Evolutionary conservation across 2,888 invertebrate genomes (phyloP).

Genomic region (Miltochrista miniata): DNA sequence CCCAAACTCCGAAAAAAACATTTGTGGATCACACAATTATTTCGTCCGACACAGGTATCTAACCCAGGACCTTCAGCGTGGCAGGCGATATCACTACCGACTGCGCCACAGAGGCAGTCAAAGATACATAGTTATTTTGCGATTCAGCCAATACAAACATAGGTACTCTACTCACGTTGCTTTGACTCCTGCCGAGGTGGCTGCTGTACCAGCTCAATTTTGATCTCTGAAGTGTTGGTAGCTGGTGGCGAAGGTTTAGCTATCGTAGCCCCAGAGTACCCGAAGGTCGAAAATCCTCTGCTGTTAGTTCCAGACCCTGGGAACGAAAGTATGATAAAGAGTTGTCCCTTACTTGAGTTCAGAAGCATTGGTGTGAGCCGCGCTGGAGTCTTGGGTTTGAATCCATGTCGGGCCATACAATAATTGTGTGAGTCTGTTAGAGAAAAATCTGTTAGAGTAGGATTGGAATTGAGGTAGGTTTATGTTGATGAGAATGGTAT

Average conservation of each 20-base stretch:
- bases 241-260: conserved; percentile 67
- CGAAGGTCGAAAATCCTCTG: conserved; percentile 75
- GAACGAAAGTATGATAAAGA: conserved; percentile 7
- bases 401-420: conserved; percentile 10
- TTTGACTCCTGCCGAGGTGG: conserved; percentile 58
- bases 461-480: conserved; percentile 10
- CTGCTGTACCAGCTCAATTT: conserved; percentile 67
- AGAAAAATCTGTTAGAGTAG: conserved; percentile 18
- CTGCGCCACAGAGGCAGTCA: too few relatives aligned
- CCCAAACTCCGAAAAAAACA: too few relatives aligned
- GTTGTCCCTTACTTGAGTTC: conserved; percentile 12
- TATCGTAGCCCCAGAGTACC: conserved; percentile 75
- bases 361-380: conserved; percentile 11
- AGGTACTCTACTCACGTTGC: conserved; percentile 48
- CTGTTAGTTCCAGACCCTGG: conserved; percentile 67
- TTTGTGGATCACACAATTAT: too few relatives aligned
- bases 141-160: too few relatives aligned
- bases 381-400: conserved; percentile 8
- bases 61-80: too few relatives aligned
- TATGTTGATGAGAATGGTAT: too few relatives aligned
- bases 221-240: conserved; percentile 69
- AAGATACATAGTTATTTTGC: too few relatives aligned
- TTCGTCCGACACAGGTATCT: too few relatives aligned
- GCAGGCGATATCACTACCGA: too few relatives aligned
- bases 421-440: conserved; percentile 17